Evolutionary conservation across 2,888 invertebrate species (phyloP), one percentile per base, ranked within the genome.

Genomic region (Hermaeophaga mercurialis): DNA sequence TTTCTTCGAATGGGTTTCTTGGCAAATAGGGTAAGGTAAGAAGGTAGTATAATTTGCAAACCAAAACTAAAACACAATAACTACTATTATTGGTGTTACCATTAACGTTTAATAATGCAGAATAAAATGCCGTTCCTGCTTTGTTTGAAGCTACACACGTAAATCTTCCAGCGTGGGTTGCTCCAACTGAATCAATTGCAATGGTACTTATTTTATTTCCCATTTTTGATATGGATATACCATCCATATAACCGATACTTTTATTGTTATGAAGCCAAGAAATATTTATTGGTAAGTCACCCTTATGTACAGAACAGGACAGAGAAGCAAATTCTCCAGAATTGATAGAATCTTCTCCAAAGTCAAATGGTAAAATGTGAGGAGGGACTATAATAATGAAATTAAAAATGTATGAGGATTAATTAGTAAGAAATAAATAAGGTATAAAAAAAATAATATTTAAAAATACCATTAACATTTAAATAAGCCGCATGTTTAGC

Each of bases 341-440:
- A 63, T 78, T 75, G 49, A 84, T 80, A 52, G 84, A 81, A 66
- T 87, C 87, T 59, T 88, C 88, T 59, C 89, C 89, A 73, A 90
- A 90, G 70, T 86, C 84, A 72, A 90, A 91, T 62, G 88, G 85
- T 69, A 86, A 84, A 70, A 91, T 87, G 82, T 90, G 89, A 62
- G 91, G 90, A 71, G 87, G 84, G 77, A 90, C 90, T 91, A 2
- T 11, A 31, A 28, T 7, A n/a, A 28, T n/a, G 9, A 8, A 28
- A 28, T 8, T n/a, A 28, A 28, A 28, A 7, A 5, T 28, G 4
- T n/a, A 28, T n/a, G 6, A n/a, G 9, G 2, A 28, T 28, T n/a
- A 28, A 24, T 6, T 24, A 8, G 24, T 6, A 24, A 24, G 24
- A n/a, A n/a, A n/a, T n/a, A n/a, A n/a, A 24, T 24, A 24, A 36